Base-by-base conservation (phyloP, 1,140 invertebrate genomes). In the Drosophila ambigua region DNA sequence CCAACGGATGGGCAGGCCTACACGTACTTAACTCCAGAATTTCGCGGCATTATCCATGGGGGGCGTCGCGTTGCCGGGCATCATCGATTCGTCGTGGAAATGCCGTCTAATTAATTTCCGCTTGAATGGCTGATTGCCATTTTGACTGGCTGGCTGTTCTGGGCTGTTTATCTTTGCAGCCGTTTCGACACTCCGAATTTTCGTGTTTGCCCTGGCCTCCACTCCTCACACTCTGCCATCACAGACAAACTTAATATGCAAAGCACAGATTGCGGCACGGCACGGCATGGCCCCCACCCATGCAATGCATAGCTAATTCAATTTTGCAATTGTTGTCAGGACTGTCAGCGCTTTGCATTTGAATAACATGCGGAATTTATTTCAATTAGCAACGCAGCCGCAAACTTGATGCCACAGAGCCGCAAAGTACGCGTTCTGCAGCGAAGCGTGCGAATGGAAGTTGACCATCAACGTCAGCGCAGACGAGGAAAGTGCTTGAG, bases 321-420 rank as follows among this genome's bases (percentile, higher is more conserved):
- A 79, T 83, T 81, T 83, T 61, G 62, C 71, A 79, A 72, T 83
- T 84, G 79, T 84, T 79, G 79, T 51, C 75, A 24, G 61, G 54
- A 20, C 60, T 71, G 79, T 75, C 64, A 75, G 79, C 62, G 72
- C 46, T 83, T 78, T 78, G 64, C 61, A 63, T 71, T 71, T 77
- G 79, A 66, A 82, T 72, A 79, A 78, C 71, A 79, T 64, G 79
- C 76, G 75, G 65, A 83, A 83, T 83, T 84, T 79, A 83, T 83
- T 83, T 83, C 80, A 83, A 83, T 83, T 84, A 83, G 82, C 71
- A 74, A 49, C 49, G 51, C 60, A 54, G 53, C 48, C 68, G 49
- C 67, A 69, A 48, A 71, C 52, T 53, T 50, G 26, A 16, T 60
- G 48, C 53, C 50, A 28, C 54, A 41, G 41, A 59, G 64, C 50